Percentiles rank a stretch among this genome's conserved stretches.
phyloP scores from a whole-genome alignment of 2,888 invertebrate species.

The Tryphoninae sp. region DNA sequence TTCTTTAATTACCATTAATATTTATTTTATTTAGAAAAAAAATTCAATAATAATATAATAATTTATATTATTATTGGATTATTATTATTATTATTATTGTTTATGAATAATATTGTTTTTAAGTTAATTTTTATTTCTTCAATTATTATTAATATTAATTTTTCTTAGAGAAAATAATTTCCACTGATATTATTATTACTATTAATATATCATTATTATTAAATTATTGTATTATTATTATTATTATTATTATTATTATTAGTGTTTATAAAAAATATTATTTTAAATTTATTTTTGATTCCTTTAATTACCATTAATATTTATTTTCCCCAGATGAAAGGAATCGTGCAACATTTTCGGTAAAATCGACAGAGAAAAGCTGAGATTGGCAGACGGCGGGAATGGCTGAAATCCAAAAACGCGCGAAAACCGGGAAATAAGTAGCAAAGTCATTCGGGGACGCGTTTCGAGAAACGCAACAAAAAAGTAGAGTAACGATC shows the following conservation, averaged over 20 bases:
- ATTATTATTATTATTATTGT: too few relatives aligned
- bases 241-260: too few relatives aligned
- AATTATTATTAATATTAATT: too few relatives aligned
- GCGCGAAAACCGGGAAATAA: background rate
- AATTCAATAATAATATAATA: too few relatives aligned
- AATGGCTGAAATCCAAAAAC: slow-evolving; percentile 17
- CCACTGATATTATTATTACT: background rate
- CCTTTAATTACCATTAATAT: background rate
- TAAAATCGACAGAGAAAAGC: background rate
- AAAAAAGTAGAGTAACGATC: too few relatives aligned
- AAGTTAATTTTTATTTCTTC: too few relatives aligned
- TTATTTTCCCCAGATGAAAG: background rate
- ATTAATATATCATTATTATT: background rate
- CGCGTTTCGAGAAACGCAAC: too few relatives aligned
- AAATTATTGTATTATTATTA: too few relatives aligned
- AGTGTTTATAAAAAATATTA: too few relatives aligned
- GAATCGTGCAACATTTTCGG: background rate
- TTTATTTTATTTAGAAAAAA: background rate
- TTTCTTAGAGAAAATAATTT: background rate
- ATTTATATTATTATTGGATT: too few relatives aligned
- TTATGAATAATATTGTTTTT: too few relatives aligned
- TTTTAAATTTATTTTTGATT: background rate
- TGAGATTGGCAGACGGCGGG: background rate
- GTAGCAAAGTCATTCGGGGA: too few relatives aligned
- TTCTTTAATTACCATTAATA: background rate